These are phyloP conservation scores for Grapholita molesta DNA, from an alignment of 1,140 invertebrate genomes.

Conservation along the genomic window DNA sequence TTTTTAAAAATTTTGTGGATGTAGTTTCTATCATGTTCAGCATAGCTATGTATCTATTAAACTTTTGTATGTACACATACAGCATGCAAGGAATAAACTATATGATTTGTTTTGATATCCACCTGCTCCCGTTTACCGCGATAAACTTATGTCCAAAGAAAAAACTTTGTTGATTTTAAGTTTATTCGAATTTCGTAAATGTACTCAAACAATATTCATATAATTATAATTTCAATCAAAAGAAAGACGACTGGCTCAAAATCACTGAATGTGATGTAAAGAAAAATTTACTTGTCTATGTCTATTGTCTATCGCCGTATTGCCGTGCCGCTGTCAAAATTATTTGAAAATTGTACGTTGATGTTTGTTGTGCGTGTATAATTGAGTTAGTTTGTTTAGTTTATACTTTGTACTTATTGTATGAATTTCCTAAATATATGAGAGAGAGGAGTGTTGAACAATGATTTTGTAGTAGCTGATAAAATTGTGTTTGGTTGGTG, in stretches of 20 bases:
- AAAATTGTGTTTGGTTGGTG: neutral
- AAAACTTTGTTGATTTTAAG: too few species aligned
- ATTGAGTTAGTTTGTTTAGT: neutral
- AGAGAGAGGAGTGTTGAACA: neutral
- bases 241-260: neutral
- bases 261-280: neutral
- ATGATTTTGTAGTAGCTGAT: neutral
- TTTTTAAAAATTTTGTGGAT: neutral
- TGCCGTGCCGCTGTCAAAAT: neutral
- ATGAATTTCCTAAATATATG: neutral
- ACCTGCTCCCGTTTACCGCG: too few species aligned
- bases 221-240: too few species aligned
- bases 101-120: too few species aligned
- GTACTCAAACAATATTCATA: too few species aligned
- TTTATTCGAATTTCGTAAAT: too few species aligned
- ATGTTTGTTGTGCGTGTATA: constrained; percentile 12
- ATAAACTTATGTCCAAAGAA: too few species aligned
- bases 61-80: too few species aligned
- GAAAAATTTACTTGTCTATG: neutral
- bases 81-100: too few species aligned
- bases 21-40: neutral
- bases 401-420: neutral
- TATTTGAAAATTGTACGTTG: constrained; percentile 16
- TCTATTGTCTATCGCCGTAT: too few species aligned
- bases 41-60: too few species aligned